Base-by-base conservation (phyloP, 2,888 invertebrate genomes). In the Lepidonotus clava region DNA sequence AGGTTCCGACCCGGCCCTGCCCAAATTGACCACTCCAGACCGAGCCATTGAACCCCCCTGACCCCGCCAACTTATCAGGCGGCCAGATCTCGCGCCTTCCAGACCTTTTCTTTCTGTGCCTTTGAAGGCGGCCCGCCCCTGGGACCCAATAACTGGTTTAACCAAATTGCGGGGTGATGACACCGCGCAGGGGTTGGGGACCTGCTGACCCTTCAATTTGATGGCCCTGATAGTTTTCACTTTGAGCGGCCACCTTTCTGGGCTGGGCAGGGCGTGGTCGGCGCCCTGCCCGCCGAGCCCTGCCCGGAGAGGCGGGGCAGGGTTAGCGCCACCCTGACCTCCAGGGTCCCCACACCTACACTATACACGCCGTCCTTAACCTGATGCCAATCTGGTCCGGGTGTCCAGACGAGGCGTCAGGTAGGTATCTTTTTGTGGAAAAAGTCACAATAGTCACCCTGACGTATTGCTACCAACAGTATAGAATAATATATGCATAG, bases 151-250 rank as follows among this genome's bases (percentile, higher is more conserved):
- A 80, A 80, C 80, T 80, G 80, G 46, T 46, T 80, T 46, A 80
- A 80, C 80, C 80, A 80, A 80, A 41, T 46, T 80, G 80, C 24
- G 51, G 80, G 80, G 80, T 46, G 80, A 80, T 80, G 80, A 80
- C 80, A 80, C 80, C 80, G 32, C 24, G 28, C 14, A 41, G 28
- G 80, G 80, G 24, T 14, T 46, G 51, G 51, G n/a, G 46, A 41
- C 80, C 51, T 41, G 1, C 80, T 46, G 46, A 41, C 80, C 80
- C 80, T 28, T 8, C 41, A 80, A 51, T 51, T 80, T 80, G 80
- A 80, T 41, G 46, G 80, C 51, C 5, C 14, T 46, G 80, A 80
- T 80, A 32, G 46, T 46, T 46, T 38, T 51, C 80, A 80, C 80
- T 51, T 80, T 80, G 46, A 80, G 46, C 41, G 18, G 51, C 51